Base-by-base conservation (phyloP, 1,140 invertebrate species). In the Bemisia tabaci region DNA sequence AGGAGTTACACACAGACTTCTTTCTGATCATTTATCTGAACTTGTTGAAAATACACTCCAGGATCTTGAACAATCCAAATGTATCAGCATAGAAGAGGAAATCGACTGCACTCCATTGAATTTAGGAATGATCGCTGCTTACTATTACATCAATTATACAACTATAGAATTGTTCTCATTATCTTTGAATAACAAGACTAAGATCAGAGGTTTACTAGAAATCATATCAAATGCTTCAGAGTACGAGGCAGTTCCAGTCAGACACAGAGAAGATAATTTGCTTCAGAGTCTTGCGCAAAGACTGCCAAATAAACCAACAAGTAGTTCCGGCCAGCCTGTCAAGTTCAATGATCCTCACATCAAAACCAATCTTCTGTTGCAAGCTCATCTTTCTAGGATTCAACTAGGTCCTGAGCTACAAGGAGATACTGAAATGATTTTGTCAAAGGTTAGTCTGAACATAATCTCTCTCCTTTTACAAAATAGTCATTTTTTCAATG, bases 141-240 rank as follows among this genome's bases (percentile, higher is more conserved):
- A 99, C 77, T 99, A 99, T 77, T 99, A 99, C 76, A 99, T 99
- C 70, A 98, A 98, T 79, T 99, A 99, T 73, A 97, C 95, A 0
- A 99, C 97, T 0, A 99, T 99, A 90, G 96, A 99, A 78, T 79
- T 99, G 67, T 99, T 99, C 81, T 96, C 92, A 73, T 84, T 97
- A 71, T 98, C 96, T 1, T 77, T 99, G 2, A 98, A 95, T 63
- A 92, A 84, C 68, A 99, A 98, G 80, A 99, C 96, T 0, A 99
- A 99, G 80, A 92, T 98, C 61, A 85, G 95, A 25, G 95, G 95
- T 39, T 80, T 99, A 0, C 79, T 99, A 68, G 97, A 99, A 79
- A 99, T 99, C 72, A 96, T 99, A 39, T 93, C 95, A 0, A 94
- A 92, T 39, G 96, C 97, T 0, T 93, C 94, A 0, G 97, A 99